Evolutionary conservation across 2,797 vertebrate species (phyloP).

Genomic region (Melanotaenia pygmaea): DNA sequence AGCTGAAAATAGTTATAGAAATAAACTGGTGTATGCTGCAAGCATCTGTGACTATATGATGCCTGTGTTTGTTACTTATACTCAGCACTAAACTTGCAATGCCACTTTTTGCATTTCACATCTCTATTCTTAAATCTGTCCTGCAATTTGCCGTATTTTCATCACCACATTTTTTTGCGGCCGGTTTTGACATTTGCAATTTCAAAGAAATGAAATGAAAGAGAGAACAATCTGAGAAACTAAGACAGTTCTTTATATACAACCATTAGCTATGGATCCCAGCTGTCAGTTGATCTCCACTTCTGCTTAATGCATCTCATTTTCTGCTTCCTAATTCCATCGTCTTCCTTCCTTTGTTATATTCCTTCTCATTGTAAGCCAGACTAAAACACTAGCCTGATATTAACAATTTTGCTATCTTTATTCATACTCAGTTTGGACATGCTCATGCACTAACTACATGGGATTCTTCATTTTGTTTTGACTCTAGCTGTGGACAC

Average conservation of each 20-base stretch:
- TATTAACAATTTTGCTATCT: background rate
- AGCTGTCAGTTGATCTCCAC: conserved; percentile 24
- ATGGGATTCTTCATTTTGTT: conserved; percentile 26
- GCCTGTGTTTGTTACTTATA: conserved; percentile 7
- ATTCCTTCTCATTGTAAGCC: conserved; percentile 11
- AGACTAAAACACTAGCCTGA: conserved; percentile 23
- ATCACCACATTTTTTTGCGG: conserved; percentile 7
- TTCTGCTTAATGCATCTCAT: conserved; percentile 42
- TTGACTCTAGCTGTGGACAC: conserved; percentile 19
- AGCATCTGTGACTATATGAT: background rate
- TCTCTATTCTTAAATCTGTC: conserved; percentile 10
- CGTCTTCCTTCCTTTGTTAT: conserved; percentile 17
- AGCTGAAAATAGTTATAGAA: background rate
- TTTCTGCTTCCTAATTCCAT: conserved; percentile 37
- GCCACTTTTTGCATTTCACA: background rate
- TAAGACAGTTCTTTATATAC: conserved; percentile 35
- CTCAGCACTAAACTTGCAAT: conserved; percentile 8
- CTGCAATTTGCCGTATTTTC: conserved; percentile 18
- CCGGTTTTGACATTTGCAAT: conserved; percentile 15
- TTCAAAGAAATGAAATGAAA: conserved; percentile 7
- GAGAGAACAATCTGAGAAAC: conserved; percentile 40
- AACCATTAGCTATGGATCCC: conserved; percentile 48
- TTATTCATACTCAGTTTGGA: conserved; percentile 17
- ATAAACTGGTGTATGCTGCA: conserved; percentile 2
- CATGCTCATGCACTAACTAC: conserved; percentile 11